phyloP scores from a whole-genome alignment of 2,888 invertebrate genomes.

The Dasysyrphus albostriatus region DNA sequence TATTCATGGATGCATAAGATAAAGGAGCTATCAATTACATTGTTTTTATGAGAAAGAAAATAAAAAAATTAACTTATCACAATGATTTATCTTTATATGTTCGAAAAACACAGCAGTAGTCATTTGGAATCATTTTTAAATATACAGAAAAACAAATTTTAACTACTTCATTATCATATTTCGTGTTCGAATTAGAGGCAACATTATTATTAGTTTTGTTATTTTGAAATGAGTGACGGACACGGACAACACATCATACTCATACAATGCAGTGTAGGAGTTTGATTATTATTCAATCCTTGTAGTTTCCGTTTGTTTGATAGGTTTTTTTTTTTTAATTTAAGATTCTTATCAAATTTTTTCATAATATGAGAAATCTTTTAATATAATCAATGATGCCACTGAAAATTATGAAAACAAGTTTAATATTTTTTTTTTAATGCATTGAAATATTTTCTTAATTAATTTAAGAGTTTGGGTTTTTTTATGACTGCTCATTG shows the following conservation, averaged over 20 bases:
- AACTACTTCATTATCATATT: conserved; percentile 42
- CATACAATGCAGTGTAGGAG: conserved; percentile 25
- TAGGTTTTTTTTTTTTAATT: background rate
- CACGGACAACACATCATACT: background rate
- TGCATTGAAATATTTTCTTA: background rate
- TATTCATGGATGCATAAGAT: conserved; percentile 54
- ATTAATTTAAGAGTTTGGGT: conserved; percentile 2
- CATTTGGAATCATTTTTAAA: conserved; percentile 17
- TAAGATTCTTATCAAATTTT: conserved; percentile 5
- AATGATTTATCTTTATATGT: conserved; percentile 62
- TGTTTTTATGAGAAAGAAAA: conserved; percentile 41
- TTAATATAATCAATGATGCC: background rate
- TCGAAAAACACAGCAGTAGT: conserved; percentile 48
- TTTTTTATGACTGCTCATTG: background rate
- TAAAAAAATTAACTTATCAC: conserved; percentile 60
- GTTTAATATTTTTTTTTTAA: background rate
- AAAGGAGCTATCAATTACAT: conserved; percentile 51
- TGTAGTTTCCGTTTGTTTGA: conserved; percentile 21
- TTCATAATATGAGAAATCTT: background rate
- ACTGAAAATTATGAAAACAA: conserved; percentile 19
- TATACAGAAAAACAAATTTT: conserved; percentile 40
- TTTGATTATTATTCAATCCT: conserved; percentile 27
- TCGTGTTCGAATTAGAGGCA: conserved; percentile 38
- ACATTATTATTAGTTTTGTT: conserved; percentile 11
- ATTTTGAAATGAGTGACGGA: background rate